A percentile compares a stretch with the other conserved stretches of the same genome.
phyloP scores from a whole-genome alignment of 2,888 invertebrate genomes.

The Brenthis ino region DNA sequence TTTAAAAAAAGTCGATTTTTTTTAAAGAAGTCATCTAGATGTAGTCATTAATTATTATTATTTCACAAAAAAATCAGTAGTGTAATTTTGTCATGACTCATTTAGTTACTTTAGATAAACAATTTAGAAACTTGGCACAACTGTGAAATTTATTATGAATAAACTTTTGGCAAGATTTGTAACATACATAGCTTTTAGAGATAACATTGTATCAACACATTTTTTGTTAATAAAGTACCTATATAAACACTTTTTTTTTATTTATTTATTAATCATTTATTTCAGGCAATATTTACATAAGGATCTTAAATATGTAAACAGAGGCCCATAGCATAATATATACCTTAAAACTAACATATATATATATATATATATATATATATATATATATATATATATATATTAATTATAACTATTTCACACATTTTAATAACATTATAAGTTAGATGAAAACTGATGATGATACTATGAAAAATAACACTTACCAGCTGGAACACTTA shows the following conservation, averaged over 20 bases:
- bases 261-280: background rate
- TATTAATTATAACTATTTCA: no score
- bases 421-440: background rate
- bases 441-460: background rate
- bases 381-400: no score
- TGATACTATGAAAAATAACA: background rate
- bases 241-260: background rate
- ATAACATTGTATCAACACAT: background rate
- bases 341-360: no score
- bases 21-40: no score
- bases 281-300: no score
- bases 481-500: slow-evolving; percentile 44
- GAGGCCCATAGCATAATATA: no score
- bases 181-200: background rate
- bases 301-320: no score
- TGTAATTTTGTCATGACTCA: background rate
- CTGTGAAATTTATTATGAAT: background rate
- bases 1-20: no score
- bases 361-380: no score
- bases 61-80: no score
- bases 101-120: background rate
- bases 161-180: background rate
- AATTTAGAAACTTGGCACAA: slow-evolving; percentile 10
- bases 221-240: no score
- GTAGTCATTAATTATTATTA: no score